Base-by-base conservation (phyloP, 1,140 invertebrate species). In the Bradynema listronoti region DNA sequence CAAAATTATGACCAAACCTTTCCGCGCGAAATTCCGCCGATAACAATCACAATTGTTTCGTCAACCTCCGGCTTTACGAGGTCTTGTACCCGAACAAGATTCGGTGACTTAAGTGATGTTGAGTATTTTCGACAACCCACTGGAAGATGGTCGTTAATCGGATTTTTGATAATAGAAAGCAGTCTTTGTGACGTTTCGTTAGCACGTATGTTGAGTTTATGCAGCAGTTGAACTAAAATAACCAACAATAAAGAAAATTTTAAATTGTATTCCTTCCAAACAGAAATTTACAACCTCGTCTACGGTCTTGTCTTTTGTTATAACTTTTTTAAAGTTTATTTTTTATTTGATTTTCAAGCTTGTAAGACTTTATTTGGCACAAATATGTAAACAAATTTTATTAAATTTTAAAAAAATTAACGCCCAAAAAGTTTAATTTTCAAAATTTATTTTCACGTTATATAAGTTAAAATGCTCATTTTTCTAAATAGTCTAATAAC, bases 11-110 rank as follows among this genome's bases (percentile, higher is more conserved):
- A 46, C 75, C 75, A 80, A 79, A 87, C 86, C 79, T 87, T 88
- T 56, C 94, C 95, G 82, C 94, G 91, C 3, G 93, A 92, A 86
- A 98, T 95, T 2, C 93, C 91, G 42, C 94, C 95, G 64, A 99
- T 83, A 3, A 96, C 86, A 62, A 99, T 82, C 0, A 87, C 91
- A 9, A 78, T 49, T 7, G 72, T 66, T 39, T 73, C 72, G 7
- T 75, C 60, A 14, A 51, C 32, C n/a, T 68, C 39, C 24, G 32
- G 52, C 27, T 79, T 87, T 11, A 92, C 89, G 9, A 97, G 74
- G 47, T 92, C 88, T 55, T 83, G 79, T 39, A 87, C 86, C 73
- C 88, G 86, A 42, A 86, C 78, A 1, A 90, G 81, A 68, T 87
- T 83, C 59, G 87, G 86, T 0, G 89, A 85, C 69, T 85, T 87